These are phyloP conservation scores for Phalacrocorax pelagicus DNA, from an alignment of 2,113 vertebrate genomes.

Conservation along the genomic window DNA sequence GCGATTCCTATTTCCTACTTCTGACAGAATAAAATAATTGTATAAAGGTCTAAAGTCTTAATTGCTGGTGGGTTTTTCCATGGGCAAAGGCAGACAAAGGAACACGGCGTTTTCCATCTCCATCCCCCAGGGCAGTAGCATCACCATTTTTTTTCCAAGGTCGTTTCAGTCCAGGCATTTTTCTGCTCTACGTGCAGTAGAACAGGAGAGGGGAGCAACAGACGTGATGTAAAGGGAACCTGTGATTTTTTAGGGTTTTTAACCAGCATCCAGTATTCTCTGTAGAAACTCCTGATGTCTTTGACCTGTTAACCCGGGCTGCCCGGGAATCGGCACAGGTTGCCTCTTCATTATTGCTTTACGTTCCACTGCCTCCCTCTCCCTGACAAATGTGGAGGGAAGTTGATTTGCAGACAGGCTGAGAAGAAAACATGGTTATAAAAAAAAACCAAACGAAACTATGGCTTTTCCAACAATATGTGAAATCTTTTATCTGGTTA, in stretches of 20 bases:
- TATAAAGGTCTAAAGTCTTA: not conserved
- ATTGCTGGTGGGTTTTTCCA: not conserved
- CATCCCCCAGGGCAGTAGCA: not conserved
- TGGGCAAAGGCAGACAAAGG: not conserved
- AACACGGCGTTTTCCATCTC: not conserved
- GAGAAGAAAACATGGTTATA: not conserved
- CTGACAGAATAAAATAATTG: not conserved
- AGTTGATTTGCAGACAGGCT: not conserved
- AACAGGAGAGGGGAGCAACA: not conserved
- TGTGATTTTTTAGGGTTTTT: not conserved
- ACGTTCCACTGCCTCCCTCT: not conserved
- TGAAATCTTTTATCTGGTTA: not conserved
- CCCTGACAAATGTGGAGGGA: not conserved
- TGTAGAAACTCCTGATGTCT: not conserved
- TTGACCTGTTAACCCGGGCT: not conserved
- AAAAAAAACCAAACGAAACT: not conserved
- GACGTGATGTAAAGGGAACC: not conserved
- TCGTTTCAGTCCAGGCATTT: not conserved
- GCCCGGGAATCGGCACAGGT: not conserved
- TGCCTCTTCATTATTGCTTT: not conserved
- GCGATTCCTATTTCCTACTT: not conserved
- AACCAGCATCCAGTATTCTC: not conserved
- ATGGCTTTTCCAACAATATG: not conserved
- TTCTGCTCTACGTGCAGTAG: not conserved
- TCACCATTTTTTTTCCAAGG: not conserved